Conservation (phyloP, 1,140 invertebrate genomes). For the Diuraphis noxia region DNA sequence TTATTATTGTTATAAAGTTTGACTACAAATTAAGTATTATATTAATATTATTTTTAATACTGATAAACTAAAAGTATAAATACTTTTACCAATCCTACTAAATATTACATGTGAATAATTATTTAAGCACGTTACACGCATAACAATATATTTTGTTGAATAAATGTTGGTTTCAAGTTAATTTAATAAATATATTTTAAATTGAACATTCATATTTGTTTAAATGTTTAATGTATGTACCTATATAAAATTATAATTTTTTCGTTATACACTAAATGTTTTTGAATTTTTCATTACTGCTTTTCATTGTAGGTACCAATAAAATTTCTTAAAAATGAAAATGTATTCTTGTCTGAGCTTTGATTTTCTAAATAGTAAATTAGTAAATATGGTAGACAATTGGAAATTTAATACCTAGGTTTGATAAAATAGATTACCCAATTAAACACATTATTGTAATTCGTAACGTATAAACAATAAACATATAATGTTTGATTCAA, state of each 20-base stretch:
- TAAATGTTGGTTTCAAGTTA: not conserved
- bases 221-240: not conserved
- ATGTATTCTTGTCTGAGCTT: not conserved
- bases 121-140: not conserved
- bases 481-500: too few species aligned
- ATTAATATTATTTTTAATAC: constrained; percentile 1
- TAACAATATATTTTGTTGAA: not conserved
- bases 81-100: constrained; percentile 1
- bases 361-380: not conserved
- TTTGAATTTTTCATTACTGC: too few species aligned
- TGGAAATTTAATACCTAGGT: not conserved
- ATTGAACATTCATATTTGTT: not conserved
- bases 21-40: not conserved
- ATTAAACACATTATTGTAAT: too few species aligned
- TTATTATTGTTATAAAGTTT: not conserved
- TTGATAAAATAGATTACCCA: too few species aligned
- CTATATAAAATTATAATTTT: not conserved
- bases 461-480: not conserved
- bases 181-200: constrained; percentile 6
- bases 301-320: too few species aligned
- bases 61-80: not conserved
- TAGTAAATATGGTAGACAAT: not conserved
- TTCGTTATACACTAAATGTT: too few species aligned
- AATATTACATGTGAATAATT: not conserved
- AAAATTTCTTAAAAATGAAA: too few species aligned